Evolutionary conservation across 2,797 vertebrate species (phyloP), one percentile per base, ranked within the genome.

Genomic region (Champsocephalus esox): DNA sequence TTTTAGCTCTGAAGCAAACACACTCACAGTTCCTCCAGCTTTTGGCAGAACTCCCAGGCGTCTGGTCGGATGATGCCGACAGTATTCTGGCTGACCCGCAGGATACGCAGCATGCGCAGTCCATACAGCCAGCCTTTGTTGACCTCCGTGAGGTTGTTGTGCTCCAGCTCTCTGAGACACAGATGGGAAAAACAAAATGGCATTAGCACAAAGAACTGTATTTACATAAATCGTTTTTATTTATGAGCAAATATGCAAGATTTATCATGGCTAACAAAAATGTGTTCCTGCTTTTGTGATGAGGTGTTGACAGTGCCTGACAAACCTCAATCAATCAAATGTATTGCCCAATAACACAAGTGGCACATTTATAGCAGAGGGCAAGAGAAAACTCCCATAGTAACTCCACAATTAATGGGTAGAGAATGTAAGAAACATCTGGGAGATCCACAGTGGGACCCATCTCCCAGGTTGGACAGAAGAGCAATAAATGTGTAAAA

Each of bases 61-160:
- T 99, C 98, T 71, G 96, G 95, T 79, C 96, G 96, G 91, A 99
- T 96, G 87, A 95, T 93, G 87, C 93, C 93, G 65, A 99, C 94
- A 68, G 96, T 93, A 83, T 99, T 99, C 84, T 98, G 97, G 93
- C 93, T 96, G 81, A 99, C 84, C 13, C 96, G 95, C 69, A 99
- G 95, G 24, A 96, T 92, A 1, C 97, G 96, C 67, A 99, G 91
- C 72, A 96, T 96, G 86, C 96, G 93, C 70, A 99, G 93, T 55
- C 98, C 98, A 43, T 99, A 99, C 2, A 99, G 92, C 98, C 98
- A 99, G 52, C 98, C 98, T 89, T 99, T 99, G 92, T 96, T 97
- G 89, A 99, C 95, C 92, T 99, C 96, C 1, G 98, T 99, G 73
- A 99, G 93, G 91, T 99, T 99, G 91, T 99, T 99, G 92, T 99